Evolutionary conservation across 2,113 vertebrate species (phyloP), one percentile per base, ranked within the genome.

Genomic region (Lonchura striata): DNA sequence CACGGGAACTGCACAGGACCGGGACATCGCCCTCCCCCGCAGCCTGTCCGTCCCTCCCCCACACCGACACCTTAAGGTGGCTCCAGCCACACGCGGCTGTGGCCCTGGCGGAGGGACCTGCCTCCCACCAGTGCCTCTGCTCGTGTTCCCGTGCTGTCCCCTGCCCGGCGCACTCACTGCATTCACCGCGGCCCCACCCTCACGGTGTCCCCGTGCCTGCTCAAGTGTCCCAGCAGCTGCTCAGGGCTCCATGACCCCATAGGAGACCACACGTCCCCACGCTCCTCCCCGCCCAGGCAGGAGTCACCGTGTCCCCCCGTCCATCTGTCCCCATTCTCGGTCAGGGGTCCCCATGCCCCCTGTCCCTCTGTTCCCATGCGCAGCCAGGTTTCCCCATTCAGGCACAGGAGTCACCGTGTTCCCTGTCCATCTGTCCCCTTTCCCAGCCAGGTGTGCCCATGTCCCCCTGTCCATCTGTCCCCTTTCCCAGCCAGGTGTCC

Each of bases 211-310:
- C 44, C 20, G 3, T 57, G 56, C 68, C 44, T 14, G 77, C 76
- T 37, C 77, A 6, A 33, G 52, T 33, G 6, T 16, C 60, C 37
- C 19, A 7, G 2, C 44, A 52, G 52, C 77, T 23, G 77, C 2
- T 2, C 59, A 7, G 33, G 44, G 44, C 2, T 23, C 22, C 18
- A 0, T 11, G 31, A 18, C 27, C 12, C 59, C 15, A 4, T 1
- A 27, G 37, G 14, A 72, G 27, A 27, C 22, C 37, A 9, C 44
- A 8, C 10, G 59, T 27, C 27, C 31, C 72, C 83, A 0, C 5
- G 21, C 53, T 27, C 23, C 31, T 18, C 37, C 52, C 27, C 10
- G 56, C 21, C 41, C 49, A 41, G 35, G 13, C 28, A 22, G 14
- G 22, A 39, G 42, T 22, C 28, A 6, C 52, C 63, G 3, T 13